Conservation (phyloP, 1,140 invertebrate species). For the Papilio helenus region DNA sequence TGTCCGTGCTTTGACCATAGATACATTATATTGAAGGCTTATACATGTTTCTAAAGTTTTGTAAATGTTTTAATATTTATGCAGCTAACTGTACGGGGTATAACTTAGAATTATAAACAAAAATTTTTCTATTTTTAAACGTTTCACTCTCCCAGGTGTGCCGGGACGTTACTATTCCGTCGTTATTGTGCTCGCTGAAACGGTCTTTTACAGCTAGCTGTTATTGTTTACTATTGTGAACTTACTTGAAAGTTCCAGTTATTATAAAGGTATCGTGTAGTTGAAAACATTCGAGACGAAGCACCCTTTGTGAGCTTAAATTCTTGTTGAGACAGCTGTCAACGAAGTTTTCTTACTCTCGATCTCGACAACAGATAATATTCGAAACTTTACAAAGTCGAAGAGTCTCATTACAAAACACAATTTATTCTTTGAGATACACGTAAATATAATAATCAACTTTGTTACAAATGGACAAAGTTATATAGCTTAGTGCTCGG, state of each 20-base stretch:
- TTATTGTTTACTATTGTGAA: not conserved
- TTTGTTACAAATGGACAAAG: not conserved
- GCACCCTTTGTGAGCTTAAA: conserved; percentile 7
- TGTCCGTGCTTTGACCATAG: too few relatives aligned
- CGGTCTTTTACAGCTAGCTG: not conserved
- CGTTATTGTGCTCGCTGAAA: not conserved
- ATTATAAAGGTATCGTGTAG: not conserved
- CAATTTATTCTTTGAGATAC: conserved; percentile 11
- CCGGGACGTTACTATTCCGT: not conserved
- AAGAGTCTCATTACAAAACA: not conserved
- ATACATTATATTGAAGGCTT: too few relatives aligned
- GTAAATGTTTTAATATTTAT: too few relatives aligned
- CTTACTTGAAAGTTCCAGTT: not conserved
- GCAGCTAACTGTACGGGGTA: not conserved
- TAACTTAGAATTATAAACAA: not conserved
- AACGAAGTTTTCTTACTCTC: conserved; percentile 1
- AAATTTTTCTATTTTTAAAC: not conserved
- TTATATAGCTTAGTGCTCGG: not conserved
- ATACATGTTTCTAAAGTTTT: too few relatives aligned
- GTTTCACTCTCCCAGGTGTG: not conserved
- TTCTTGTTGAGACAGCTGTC: conserved; percentile 29
- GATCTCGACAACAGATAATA: not conserved
- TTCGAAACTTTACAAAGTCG: conserved; percentile 12
- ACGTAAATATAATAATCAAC: not conserved
- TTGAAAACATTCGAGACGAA: not conserved